Percentiles rank a stretch among this genome's conserved stretches.
These are phyloP conservation scores for Dugesia japonica DNA, from an alignment of 2,888 invertebrate genomes.

Conservation along the genomic window DNA sequence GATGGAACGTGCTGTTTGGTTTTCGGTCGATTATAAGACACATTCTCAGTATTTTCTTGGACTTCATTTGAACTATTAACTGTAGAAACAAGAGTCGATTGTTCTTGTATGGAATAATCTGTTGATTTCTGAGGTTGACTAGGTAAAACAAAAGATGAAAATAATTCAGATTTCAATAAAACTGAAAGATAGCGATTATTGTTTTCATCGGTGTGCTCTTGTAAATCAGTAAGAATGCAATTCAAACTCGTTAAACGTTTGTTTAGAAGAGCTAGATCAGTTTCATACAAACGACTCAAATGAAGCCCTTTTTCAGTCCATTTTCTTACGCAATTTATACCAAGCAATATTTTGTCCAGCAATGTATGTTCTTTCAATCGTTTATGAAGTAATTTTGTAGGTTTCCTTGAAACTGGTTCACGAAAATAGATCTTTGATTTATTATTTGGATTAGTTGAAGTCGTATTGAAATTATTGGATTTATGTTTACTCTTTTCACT, in stretches of 20 bases:
- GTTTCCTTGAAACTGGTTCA: background rate
- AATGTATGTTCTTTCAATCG: background rate
- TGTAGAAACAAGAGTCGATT: background rate
- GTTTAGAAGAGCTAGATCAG: background rate
- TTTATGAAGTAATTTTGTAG: background rate
- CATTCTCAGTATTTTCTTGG: background rate
- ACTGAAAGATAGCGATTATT: background rate
- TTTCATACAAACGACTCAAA: background rate
- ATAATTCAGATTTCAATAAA: background rate
- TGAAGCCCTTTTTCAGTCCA: background rate
- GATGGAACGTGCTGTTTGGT: background rate
- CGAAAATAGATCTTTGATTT: slow-evolving; percentile 15
- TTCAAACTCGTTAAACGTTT: background rate
- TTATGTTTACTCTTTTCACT: no score
- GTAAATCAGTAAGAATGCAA: background rate
- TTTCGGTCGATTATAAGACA: background rate
- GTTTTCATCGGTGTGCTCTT: slow-evolving; percentile 11
- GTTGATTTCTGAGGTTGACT: background rate
- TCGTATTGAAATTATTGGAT: no score
- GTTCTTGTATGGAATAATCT: background rate
- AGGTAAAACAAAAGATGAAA: background rate
- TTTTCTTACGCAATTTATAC: background rate
- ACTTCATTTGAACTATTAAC: background rate
- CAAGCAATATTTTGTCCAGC: background rate
- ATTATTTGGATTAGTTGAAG: background rate